Evolutionary conservation across 1,140 invertebrate genomes (phyloP).

Genomic region (Microplitis mediator): DNA sequence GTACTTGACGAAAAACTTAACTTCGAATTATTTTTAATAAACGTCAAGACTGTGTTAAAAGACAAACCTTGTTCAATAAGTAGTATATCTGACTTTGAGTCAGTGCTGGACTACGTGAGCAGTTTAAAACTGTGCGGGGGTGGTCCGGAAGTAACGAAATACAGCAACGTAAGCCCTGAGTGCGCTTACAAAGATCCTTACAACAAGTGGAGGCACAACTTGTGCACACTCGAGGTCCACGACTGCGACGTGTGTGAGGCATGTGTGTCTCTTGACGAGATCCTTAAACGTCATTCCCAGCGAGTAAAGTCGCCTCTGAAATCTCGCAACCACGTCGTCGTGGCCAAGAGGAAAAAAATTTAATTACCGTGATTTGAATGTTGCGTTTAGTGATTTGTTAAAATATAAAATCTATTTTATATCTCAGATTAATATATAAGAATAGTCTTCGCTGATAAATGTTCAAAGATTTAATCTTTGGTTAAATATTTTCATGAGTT

Average conservation of each 20-base stretch:
- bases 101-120: constrained; percentile 28
- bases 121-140: constrained; percentile 36
- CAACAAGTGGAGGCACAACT: constrained; percentile 37
- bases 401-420: constrained; percentile 1
- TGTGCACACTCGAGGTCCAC: constrained; percentile 31
- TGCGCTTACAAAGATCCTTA: constrained; percentile 37
- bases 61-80: constrained; percentile 20
- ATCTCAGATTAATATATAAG: not conserved
- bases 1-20: constrained; percentile 35
- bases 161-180: constrained; percentile 32
- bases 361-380: not conserved
- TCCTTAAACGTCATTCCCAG: constrained; percentile 28
- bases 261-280: constrained; percentile 31
- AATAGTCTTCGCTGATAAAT: not conserved
- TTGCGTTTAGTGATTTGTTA: not conserved
- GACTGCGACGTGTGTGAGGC: constrained; percentile 28
- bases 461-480: no score
- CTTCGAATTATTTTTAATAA: constrained; percentile 34
- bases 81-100: constrained; percentile 29
- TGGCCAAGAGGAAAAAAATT: constrained; percentile 9
- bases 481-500: no score
- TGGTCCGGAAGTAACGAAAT: constrained; percentile 29
- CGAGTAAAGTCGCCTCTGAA: constrained; percentile 19
- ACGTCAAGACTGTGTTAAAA: constrained; percentile 28
- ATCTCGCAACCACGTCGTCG: constrained; percentile 11